Percentiles rank a stretch among this genome's conserved stretches.
Evolutionary conservation across 2,113 vertebrate species (phyloP).

Genomic region (Silurus glanis): DNA sequence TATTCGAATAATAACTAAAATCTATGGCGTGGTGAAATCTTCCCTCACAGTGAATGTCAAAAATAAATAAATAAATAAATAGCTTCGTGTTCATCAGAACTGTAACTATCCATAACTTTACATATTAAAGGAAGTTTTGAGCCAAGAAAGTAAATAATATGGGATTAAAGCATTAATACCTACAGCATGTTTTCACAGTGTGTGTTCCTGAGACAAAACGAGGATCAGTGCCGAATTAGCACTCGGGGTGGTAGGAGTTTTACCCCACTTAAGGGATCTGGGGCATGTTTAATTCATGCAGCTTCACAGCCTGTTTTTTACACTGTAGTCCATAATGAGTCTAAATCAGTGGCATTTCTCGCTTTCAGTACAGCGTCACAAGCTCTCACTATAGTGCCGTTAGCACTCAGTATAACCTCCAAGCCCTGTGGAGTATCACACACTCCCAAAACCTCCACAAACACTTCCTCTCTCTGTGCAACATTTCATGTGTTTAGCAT

Average conservation of each 20-base stretch:
- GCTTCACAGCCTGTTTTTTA: constrained; percentile 40
- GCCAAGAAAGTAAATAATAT: not conserved
- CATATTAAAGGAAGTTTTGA: not conserved
- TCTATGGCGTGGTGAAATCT: not conserved
- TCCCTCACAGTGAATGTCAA: not conserved
- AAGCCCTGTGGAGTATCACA: constrained; percentile 4
- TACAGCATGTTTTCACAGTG: not conserved
- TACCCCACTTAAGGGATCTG: constrained; percentile 44
- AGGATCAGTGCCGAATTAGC: constrained; percentile 10
- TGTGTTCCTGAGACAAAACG: not conserved
- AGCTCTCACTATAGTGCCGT: constrained; percentile 7
- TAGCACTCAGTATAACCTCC: constrained; percentile 17
- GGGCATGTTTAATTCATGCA: constrained; percentile 53
- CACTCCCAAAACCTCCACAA: not conserved
- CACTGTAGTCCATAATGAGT: constrained; percentile 35
- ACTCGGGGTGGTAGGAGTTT: constrained; percentile 17
- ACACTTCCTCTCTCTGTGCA: not conserved
- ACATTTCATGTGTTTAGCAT: not conserved
- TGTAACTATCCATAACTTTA: not conserved
- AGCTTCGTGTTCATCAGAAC: not conserved
- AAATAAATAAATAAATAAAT: not conserved
- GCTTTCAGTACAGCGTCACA: constrained; percentile 6
- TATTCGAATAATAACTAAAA: not conserved
- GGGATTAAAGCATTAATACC: not conserved
- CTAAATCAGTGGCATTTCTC: constrained; percentile 16